phyloP scores from a whole-genome alignment of 37 sponge, comb jelly and placozoan genomes.

The Tethya wilhelma region DNA sequence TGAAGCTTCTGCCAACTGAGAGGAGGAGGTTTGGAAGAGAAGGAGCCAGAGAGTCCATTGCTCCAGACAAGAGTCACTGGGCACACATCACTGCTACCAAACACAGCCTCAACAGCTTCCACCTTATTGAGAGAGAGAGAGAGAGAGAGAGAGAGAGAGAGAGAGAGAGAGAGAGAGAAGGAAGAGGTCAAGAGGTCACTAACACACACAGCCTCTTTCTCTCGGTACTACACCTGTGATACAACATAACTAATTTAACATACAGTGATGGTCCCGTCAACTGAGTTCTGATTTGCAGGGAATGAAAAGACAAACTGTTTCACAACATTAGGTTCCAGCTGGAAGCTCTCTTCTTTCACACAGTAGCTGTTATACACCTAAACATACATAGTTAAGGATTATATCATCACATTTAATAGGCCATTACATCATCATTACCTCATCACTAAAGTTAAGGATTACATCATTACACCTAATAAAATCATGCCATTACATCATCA shows the following conservation, averaged over 20 bases:
- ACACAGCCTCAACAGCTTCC: slow-evolving; percentile 21
- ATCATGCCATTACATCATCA: background rate
- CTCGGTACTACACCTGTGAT: no score
- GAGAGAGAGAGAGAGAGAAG: no score
- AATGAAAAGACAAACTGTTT: slow-evolving; percentile 34
- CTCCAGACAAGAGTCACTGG: slow-evolving; percentile 25
- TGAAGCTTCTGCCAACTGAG: slow-evolving; percentile 7
- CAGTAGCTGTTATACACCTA: slow-evolving; percentile 40
- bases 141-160: no score
- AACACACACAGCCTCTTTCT: no score
- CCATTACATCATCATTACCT: slow-evolving; percentile 1
- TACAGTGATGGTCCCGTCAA: slow-evolving; percentile 25
- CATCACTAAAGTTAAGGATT: slow-evolving; percentile 25
- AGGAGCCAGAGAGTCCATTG: slow-evolving; percentile 31
- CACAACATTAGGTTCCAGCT: slow-evolving; percentile 7
- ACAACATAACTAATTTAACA: no score
- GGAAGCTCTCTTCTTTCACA: background rate
- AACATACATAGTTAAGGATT: background rate
- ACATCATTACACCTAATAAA: background rate
- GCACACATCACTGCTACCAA: background rate
- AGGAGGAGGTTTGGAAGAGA: slow-evolving; percentile 21
- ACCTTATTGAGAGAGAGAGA: no score
- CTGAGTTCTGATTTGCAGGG: slow-evolving; percentile 22
- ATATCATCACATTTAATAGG: background rate
- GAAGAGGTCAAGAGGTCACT: no score